Evolutionary conservation across 2,113 vertebrate species (phyloP).

Genomic region (Ictalurus punctatus): DNA sequence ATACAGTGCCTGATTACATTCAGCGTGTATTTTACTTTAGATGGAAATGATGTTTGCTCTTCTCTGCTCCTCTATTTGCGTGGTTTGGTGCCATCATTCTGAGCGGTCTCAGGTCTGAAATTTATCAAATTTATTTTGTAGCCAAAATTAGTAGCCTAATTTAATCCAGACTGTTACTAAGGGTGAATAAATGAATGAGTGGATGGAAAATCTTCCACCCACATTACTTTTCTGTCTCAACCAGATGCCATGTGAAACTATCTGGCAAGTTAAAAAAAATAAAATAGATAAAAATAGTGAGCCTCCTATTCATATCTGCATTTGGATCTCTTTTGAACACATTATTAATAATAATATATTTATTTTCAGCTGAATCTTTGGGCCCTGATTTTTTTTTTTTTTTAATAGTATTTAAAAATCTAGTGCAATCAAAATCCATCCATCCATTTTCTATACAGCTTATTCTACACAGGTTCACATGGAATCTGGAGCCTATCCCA

Average conservation of each 20-base stretch:
- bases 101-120: neutral
- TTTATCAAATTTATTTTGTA: no score
- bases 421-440: neutral
- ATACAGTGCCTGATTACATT: neutral
- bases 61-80: neutral
- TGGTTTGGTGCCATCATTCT: neutral
- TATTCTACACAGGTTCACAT: no score
- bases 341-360: neutral
- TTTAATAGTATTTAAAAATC: neutral
- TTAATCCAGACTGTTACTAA: neutral
- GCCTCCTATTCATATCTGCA: no score
- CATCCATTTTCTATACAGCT: no score
- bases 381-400: neutral
- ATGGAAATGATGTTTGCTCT: neutral
- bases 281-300: no score
- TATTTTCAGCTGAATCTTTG: neutral
- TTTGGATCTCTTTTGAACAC: no score
- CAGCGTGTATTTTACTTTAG: neutral
- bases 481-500: no score
- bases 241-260: no score
- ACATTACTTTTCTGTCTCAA: no score
- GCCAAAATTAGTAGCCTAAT: no score
- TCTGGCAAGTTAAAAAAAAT: no score
- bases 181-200: neutral
- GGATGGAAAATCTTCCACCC: neutral